Percentiles rank a stretch among this genome's conserved stretches.
These are phyloP conservation scores for Strigops habroptila DNA, from an alignment of 2,113 vertebrate genomes.

Conservation along the genomic window DNA sequence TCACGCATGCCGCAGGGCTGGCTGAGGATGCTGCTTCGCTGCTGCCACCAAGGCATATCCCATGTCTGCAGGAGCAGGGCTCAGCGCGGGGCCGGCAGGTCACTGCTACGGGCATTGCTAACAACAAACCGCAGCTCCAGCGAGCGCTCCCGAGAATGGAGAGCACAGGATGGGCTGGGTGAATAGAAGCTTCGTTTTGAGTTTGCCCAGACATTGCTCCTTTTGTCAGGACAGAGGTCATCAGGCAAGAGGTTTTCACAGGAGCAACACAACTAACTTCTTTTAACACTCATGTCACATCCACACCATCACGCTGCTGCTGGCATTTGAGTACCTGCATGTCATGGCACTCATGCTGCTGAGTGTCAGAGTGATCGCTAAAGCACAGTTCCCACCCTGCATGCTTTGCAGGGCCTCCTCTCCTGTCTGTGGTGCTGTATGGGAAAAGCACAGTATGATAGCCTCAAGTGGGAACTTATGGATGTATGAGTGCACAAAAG, in stretches of 20 bases:
- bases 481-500: accelerated
- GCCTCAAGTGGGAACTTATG: background rate
- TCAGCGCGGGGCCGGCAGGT: accelerated
- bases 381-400: background rate
- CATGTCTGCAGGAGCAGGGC: accelerated
- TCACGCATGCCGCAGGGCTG: background rate
- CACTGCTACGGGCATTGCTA: background rate
- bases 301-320: background rate
- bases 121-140: background rate
- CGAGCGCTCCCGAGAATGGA: accelerated
- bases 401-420: background rate
- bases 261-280: background rate
- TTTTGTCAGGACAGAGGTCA: background rate
- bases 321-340: background rate
- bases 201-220: background rate
- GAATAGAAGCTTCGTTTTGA: background rate
- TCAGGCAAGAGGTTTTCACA: accelerated
- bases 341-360: background rate
- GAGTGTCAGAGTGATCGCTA: background rate
- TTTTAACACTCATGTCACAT: background rate
- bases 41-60: background rate
- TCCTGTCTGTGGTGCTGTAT: background rate
- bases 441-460: background rate
- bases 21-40: background rate
- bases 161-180: background rate